Evolutionary conservation across 2,113 vertebrate genomes (phyloP).

Genomic region (Varanus komodoensis): DNA sequence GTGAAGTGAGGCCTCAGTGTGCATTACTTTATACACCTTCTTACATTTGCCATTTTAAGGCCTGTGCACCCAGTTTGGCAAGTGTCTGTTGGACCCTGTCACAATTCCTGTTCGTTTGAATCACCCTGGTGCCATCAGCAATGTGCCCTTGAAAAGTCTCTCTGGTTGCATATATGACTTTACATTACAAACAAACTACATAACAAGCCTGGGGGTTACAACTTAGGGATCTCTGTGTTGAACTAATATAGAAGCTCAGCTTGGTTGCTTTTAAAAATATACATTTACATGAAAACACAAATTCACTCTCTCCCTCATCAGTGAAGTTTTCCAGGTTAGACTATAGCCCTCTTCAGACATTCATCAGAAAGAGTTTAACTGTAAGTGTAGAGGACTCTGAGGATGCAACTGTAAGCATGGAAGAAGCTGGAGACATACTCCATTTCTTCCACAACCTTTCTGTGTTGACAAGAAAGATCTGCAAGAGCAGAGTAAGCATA

Average conservation of each 20-base stretch:
- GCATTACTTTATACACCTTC: neutral
- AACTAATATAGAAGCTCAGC: neutral
- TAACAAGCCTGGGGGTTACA: neutral
- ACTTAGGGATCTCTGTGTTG: neutral
- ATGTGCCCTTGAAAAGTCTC: neutral
- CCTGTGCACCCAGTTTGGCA: neutral
- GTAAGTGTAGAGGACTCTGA: too few relatives aligned
- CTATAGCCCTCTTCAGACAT: neutral
- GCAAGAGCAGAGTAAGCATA: too few relatives aligned
- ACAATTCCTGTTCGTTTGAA: neutral
- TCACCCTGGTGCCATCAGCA: neutral
- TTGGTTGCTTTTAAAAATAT: neutral
- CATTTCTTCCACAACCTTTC: too few relatives aligned
- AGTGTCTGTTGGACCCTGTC: neutral
- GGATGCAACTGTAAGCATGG: too few relatives aligned
- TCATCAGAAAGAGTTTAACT: too few relatives aligned
- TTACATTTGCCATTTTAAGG: neutral
- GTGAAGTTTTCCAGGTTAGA: neutral
- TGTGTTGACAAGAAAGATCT: too few relatives aligned
- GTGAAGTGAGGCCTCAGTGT: neutral
- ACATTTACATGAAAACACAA: too few relatives aligned
- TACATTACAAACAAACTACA: neutral
- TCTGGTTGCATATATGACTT: neutral
- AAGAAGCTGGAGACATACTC: too few relatives aligned
- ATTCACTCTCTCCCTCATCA: too few relatives aligned